Conservation (phyloP, 1,140 invertebrate species). For the Theocolax elegans region DNA sequence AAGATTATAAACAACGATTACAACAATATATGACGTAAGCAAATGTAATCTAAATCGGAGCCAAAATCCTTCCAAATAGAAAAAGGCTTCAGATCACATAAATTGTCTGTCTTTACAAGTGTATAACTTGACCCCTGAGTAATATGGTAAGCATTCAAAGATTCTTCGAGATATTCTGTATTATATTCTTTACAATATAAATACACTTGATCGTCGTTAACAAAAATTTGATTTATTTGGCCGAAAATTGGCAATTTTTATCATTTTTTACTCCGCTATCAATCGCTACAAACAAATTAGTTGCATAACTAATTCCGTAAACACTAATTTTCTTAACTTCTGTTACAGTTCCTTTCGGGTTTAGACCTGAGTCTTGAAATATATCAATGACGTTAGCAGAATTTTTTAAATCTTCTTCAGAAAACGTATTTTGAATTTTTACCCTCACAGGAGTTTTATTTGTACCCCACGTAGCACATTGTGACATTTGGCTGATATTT, state of each 20-base stretch:
- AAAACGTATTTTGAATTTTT: background rate
- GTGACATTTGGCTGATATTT: background rate
- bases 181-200: background rate
- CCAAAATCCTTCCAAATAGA: background rate
- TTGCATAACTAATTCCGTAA: background rate
- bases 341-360: background rate
- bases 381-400: background rate
- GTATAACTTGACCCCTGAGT: background rate
- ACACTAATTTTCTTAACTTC: background rate
- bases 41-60: background rate
- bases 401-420: background rate
- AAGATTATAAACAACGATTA: too few relatives aligned
- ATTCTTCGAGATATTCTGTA: background rate
- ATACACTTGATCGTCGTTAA: background rate
- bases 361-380: background rate
- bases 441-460: background rate
- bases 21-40: background rate
- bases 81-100: slow-evolving; percentile 4
- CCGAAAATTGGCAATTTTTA: background rate
- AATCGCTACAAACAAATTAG: background rate
- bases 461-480: background rate
- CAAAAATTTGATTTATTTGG: background rate
- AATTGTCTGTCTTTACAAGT: background rate
- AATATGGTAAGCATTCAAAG: slow-evolving; percentile 4
- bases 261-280: background rate